Evolutionary conservation across 2,888 invertebrate species (phyloP).

Genomic region (Euplexia lucipara): DNA sequence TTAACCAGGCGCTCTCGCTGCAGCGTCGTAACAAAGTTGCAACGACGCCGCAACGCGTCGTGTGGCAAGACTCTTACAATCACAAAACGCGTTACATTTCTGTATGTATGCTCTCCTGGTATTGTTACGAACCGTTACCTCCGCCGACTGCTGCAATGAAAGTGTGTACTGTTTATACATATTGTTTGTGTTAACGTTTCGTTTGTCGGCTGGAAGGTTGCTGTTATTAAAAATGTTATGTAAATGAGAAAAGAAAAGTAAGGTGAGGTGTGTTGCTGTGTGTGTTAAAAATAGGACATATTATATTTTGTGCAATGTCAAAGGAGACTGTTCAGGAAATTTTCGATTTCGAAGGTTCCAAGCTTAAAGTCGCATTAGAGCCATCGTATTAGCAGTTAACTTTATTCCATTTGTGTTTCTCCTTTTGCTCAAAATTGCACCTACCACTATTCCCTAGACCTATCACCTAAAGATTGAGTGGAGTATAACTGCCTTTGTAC

Average conservation of each 20-base stretch:
- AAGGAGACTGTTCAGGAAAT: neutral
- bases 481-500: too few species aligned
- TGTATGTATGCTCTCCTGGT: conserved; percentile 64
- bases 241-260: conserved; percentile 33
- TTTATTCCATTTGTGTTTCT: too few species aligned
- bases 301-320: neutral
- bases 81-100: conserved; percentile 76
- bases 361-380: too few species aligned
- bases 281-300: conserved; percentile 5
- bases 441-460: too few species aligned
- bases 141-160: conserved; percentile 33
- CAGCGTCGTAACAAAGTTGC: neutral
- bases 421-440: too few species aligned
- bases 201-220: conserved; percentile 1
- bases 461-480: too few species aligned
- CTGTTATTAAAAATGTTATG: conserved; percentile 48
- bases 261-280: neutral
- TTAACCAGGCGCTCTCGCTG: neutral
- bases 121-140: conserved; percentile 67
- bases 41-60: neutral
- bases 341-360: too few species aligned
- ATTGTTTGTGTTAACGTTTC: conserved; percentile 14
- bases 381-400: too few species aligned
- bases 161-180: conserved; percentile 26
- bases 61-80: conserved; percentile 50